phyloP scores from a whole-genome alignment of 2,113 vertebrate species.

The Guaruba guarouba region DNA sequence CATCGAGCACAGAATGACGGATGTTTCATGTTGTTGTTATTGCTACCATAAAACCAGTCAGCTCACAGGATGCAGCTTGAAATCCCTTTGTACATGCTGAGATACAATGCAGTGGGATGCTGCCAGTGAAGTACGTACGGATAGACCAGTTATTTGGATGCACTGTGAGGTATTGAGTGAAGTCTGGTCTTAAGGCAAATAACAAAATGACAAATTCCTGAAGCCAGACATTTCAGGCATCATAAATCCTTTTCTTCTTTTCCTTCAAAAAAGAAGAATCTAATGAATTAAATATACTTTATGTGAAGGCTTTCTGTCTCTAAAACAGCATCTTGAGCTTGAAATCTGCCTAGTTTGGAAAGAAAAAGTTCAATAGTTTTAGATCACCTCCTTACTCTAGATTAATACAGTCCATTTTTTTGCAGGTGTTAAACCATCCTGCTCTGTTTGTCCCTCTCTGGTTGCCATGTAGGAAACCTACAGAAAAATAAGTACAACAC shows the following conservation, averaged over 20 bases:
- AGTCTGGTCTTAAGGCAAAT: not conserved
- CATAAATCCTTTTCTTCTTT: not conserved
- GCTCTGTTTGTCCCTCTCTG: not conserved
- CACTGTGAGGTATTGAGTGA: not conserved
- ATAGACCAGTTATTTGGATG: not conserved
- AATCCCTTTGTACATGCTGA: not conserved
- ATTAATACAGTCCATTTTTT: not conserved
- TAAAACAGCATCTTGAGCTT: not conserved
- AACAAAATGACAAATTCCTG: not conserved
- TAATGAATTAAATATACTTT: not conserved
- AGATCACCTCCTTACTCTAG: not conserved
- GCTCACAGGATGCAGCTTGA: not conserved
- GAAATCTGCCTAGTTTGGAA: not conserved
- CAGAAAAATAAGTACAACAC: not conserved
- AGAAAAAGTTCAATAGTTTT: not conserved
- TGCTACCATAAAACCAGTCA: not conserved
- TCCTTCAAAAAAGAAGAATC: not conserved
- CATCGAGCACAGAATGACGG: not conserved
- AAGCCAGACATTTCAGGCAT: not conserved
- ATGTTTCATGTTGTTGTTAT: not conserved
- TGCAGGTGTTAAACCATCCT: not conserved
- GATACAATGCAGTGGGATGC: not conserved
- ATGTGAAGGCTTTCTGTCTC: not conserved
- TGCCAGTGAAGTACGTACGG: not conserved
- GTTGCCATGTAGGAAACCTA: not conserved